Percentiles rank a stretch among this genome's conserved stretches.
These are phyloP conservation scores for Anoncus sp. DNA, from an alignment of 2,888 invertebrate species.

Conservation along the genomic window DNA sequence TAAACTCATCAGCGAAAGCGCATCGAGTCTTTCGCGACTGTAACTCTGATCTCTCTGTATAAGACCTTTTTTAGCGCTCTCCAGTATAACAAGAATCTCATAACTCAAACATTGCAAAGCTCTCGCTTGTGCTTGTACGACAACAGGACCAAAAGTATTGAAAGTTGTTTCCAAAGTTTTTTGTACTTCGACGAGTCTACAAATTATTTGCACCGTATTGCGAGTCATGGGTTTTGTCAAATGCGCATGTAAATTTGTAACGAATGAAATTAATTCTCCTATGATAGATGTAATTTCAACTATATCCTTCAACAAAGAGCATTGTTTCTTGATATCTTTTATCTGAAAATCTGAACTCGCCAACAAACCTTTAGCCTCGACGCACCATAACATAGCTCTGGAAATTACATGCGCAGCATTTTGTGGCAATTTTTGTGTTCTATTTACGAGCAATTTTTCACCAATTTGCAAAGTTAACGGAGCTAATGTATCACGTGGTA, in stretches of 20 bases:
- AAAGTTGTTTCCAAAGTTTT: constrained; percentile 91
- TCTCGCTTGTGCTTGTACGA: constrained; percentile 90
- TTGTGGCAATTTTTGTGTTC: constrained; percentile 72
- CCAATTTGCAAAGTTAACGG: constrained; percentile 75
- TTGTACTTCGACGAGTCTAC: constrained; percentile 92
- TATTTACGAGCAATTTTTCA: constrained; percentile 74
- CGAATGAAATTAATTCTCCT: constrained; percentile 85
- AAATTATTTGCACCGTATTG: constrained; percentile 89
- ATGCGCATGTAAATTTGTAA: constrained; percentile 88
- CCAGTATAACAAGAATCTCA: constrained; percentile 88
- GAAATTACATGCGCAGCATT: constrained; percentile 83
- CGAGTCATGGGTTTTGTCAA: constrained; percentile 92
- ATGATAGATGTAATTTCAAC: constrained; percentile 82
- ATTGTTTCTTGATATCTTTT: constrained; percentile 79
- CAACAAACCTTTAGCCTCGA: constrained; percentile 84
- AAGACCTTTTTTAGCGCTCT: constrained; percentile 85
- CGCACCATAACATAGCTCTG: constrained; percentile 83
- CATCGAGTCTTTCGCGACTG: constrained; percentile 78
- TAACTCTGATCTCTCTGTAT: constrained; percentile 77
- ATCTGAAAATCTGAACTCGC: constrained; percentile 79
- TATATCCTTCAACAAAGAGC: constrained; percentile 85
- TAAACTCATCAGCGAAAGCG: constrained; percentile 76
- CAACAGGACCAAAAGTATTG: constrained; percentile 87
- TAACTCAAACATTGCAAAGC: constrained; percentile 92
- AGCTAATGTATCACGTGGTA: constrained; percentile 83